A percentile compares a stretch with the other conserved stretches of the same genome.
Evolutionary conservation across 2,797 vertebrate genomes (phyloP).

Genomic region (Triplophysa yarkandensis): DNA sequence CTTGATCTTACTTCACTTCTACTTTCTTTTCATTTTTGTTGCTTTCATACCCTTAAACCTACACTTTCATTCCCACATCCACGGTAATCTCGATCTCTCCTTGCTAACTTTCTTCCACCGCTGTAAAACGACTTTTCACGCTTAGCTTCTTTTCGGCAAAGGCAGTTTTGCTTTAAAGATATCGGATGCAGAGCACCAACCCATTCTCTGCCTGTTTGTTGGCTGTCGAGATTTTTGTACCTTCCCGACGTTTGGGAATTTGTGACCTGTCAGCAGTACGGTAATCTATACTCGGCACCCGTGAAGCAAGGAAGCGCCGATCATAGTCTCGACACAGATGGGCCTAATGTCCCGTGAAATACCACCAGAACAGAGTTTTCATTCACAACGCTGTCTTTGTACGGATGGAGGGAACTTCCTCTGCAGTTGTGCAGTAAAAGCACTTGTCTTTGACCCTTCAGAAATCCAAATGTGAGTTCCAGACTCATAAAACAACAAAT

Average conservation of each 20-base stretch:
- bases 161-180: slow-evolving; percentile 19
- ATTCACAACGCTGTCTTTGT: slow-evolving; percentile 58
- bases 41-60: not conserved
- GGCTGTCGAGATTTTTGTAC: not conserved
- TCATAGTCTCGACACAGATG: slow-evolving; percentile 45
- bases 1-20: slow-evolving; percentile 47
- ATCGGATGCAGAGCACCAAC: not conserved
- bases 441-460: slow-evolving; percentile 39
- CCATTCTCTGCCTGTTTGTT: slow-evolving; percentile 3
- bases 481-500: slow-evolving; percentile 41
- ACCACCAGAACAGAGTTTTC: slow-evolving; percentile 63
- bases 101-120: slow-evolving; percentile 2
- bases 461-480: slow-evolving; percentile 40
- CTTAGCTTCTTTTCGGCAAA: slow-evolving; percentile 34
- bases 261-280: slow-evolving; percentile 36
- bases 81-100: slow-evolving; percentile 37
- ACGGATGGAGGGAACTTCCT: slow-evolving; percentile 57
- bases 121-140: slow-evolving; percentile 26
- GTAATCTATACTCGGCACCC: slow-evolving; percentile 51
- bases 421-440: slow-evolving; percentile 48
- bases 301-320: slow-evolving; percentile 43
- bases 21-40: slow-evolving; percentile 34
- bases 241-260: slow-evolving; percentile 7
- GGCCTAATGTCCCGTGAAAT: slow-evolving; percentile 57
- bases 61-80: not conserved